Conservation (phyloP, 2,113 vertebrate genomes). For the Proteles cristata region DNA sequence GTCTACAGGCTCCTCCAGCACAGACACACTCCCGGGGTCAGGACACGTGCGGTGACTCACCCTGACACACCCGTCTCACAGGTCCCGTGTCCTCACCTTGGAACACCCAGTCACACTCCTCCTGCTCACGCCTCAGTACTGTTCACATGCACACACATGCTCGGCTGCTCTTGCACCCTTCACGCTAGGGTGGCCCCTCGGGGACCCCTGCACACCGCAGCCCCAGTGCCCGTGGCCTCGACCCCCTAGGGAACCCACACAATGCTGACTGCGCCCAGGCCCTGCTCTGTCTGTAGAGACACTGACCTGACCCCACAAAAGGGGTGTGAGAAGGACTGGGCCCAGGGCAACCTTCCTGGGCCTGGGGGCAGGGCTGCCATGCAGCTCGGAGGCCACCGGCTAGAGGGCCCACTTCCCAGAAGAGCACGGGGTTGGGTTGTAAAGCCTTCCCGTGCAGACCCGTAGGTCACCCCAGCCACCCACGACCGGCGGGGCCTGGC, state of each 20-base stretch:
- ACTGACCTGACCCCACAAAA: slow-evolving; percentile 82
- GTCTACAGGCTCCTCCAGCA: background rate
- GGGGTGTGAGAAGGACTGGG: slow-evolving; percentile 81
- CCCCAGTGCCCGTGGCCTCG: background rate
- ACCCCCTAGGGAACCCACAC: background rate
- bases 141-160: accelerated
- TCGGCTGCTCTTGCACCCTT: accelerated
- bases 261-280: background rate
- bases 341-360: slow-evolving; percentile 80
- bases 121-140: background rate
- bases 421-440: background rate
- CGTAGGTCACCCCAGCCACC: accelerated
- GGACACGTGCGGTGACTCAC: background rate
- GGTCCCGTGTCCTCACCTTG: background rate
- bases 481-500: accelerated
- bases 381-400: background rate
- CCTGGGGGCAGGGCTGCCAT: slow-evolving; percentile 64
- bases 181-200: accelerated
- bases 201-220: accelerated
- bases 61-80: too few relatives aligned
- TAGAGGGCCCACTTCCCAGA: slow-evolving; percentile 64
- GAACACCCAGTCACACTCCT: background rate
- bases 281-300: slow-evolving; percentile 65
- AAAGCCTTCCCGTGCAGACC: background rate
- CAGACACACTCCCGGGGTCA: background rate